Evolutionary conservation across 2,797 vertebrate species (phyloP).

Genomic region (Passerculus sandwichensis): DNA sequence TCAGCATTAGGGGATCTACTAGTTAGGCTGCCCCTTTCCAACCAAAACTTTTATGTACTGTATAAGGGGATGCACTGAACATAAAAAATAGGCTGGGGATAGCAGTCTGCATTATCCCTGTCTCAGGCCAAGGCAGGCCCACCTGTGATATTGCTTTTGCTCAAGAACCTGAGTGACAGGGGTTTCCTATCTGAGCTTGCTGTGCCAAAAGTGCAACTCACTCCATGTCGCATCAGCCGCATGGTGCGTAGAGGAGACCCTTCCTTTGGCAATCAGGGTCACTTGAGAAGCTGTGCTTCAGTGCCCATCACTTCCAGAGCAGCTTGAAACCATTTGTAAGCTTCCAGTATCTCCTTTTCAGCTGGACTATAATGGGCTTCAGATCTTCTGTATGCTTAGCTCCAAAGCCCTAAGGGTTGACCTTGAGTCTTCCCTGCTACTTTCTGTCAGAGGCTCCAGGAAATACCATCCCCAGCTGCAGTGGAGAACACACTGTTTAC

Average conservation of each 20-base stretch:
- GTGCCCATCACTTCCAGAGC: background rate
- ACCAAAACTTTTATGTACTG: background rate
- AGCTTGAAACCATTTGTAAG: background rate
- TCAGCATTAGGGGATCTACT: background rate
- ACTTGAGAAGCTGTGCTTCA: background rate
- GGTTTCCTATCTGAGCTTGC: background rate
- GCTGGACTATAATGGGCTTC: background rate
- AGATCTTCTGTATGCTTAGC: background rate
- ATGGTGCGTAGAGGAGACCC: background rate
- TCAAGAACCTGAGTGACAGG: background rate
- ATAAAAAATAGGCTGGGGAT: background rate
- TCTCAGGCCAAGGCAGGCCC: background rate
- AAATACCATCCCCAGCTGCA: background rate
- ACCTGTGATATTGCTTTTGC: background rate
- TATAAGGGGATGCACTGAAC: background rate
- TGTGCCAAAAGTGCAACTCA: rapidly evolving
- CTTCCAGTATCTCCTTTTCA: background rate
- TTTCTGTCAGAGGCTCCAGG: background rate
- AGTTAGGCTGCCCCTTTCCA: too few relatives aligned
- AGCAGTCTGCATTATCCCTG: background rate
- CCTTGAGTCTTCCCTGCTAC: background rate
- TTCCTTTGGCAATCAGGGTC: background rate
- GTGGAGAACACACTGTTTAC: background rate
- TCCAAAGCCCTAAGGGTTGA: background rate
- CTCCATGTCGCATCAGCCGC: rapidly evolving